Base-by-base conservation (phyloP, 1,140 invertebrate genomes). In the Rhyacophila brunnea region DNA sequence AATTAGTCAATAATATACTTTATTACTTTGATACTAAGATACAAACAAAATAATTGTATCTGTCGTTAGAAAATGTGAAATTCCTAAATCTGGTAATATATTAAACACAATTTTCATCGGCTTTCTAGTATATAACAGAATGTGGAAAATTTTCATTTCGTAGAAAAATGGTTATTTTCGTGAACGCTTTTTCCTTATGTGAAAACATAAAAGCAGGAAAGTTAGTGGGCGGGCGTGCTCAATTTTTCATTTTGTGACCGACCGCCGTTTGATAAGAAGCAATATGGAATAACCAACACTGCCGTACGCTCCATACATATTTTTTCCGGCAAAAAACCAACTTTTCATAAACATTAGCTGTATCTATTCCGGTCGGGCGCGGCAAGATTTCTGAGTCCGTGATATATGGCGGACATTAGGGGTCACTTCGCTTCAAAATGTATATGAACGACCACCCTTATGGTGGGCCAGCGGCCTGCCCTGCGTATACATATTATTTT, bases 161-260 rank as follows among this genome's bases (percentile, higher is more conserved):
- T 6, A 35, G 34, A 35, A n/a, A 35, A 35, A 40, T 6, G 38
- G 15, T n/a, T n/a, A n/a, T 40, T 40, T 40, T 40, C 11, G 38
- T n/a, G 15, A 13, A 4, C n/a, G 34, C 5, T n/a, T 15, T 40
- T 40, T 40, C 11, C 15, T 13, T 40, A 40, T 15, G 38, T n/a
- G 11, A 28, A 28, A 28, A 40, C 38, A 40, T 40, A 40, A 40
- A 15, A 15, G 38, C 38, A 44, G 11, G 15, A 7, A 32, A n/a
- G 23, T 6, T 11, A 13, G n/a, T 11, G 32, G 34, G 28, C 13
- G 45, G 48, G 32, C 19, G 4, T 40, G 57, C 43, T 17, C 58
- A 60, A 64, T 64, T 60, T 64, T 60, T 64, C 62, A 64, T 60
- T 23, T 51, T 47, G 34, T 56, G 57, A 60, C 47, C 47, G 56